Percentiles rank a stretch among this genome's conserved stretches.
phyloP scores from a whole-genome alignment of 2,797 vertebrate species.

The Sebastolobus alascanus region DNA sequence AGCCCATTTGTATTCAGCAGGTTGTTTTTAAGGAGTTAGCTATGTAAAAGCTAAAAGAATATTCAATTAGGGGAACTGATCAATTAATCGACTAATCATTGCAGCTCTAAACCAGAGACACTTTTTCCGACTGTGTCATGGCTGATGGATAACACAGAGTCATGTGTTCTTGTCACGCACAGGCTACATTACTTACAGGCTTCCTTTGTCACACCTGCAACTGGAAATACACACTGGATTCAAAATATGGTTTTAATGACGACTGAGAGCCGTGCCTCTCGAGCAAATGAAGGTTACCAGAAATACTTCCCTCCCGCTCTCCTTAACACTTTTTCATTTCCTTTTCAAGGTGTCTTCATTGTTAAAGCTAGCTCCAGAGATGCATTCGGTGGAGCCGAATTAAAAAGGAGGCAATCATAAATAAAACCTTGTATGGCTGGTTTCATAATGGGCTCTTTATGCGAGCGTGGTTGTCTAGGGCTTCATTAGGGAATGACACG shows the following conservation, averaged over 20 bases:
- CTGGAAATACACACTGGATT: conserved; percentile 35
- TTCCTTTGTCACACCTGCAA: conserved; percentile 2
- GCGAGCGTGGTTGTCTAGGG: conserved; percentile 46
- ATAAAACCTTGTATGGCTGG: conserved; percentile 59
- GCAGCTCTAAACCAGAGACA: background rate
- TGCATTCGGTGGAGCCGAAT: conserved; percentile 52
- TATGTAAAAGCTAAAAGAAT: too few species aligned
- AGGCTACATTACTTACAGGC: conserved; percentile 1
- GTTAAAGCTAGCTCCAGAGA: conserved; percentile 50
- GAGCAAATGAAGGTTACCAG: conserved; percentile 31
- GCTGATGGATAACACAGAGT: conserved; percentile 25
- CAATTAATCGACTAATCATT: background rate
- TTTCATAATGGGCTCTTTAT: conserved; percentile 74
- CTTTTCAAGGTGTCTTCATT: conserved; percentile 67
- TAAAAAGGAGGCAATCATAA: conserved; percentile 62
- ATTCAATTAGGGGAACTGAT: background rate
- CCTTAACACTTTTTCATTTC: conserved; percentile 54
- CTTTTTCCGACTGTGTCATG: conserved; percentile 7
- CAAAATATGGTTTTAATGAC: conserved; percentile 52
- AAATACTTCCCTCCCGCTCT: conserved; percentile 36
- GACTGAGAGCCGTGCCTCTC: conserved; percentile 47
- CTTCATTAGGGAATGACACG: conserved; percentile 79
- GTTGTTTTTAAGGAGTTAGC: too few species aligned
- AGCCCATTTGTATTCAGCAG: too few species aligned
- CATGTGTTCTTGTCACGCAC: conserved; percentile 32